Evolutionary conservation across 2,113 vertebrate species (phyloP).

Genomic region (Scortum barcoo): DNA sequence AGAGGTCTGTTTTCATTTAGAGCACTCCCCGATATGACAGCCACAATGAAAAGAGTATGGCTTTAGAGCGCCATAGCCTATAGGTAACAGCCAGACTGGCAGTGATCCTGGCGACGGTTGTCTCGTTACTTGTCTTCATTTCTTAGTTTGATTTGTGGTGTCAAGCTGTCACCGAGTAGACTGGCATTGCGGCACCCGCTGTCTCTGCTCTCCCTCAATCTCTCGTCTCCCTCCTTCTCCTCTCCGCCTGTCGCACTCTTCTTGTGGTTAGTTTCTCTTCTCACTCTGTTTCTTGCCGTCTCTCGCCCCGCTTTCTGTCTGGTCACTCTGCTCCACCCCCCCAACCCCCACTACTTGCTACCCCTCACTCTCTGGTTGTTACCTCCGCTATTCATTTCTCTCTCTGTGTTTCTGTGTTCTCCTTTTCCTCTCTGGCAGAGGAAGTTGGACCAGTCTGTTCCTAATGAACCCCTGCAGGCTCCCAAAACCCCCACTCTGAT

Average conservation of each 20-base stretch:
- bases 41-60: conserved; percentile 65
- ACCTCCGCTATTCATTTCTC: conserved; percentile 51
- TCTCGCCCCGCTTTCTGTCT: conserved; percentile 42
- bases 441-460: conserved; percentile 78
- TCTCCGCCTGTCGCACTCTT: conserved; percentile 34
- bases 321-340: conserved; percentile 46
- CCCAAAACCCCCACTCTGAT: conserved; percentile 78
- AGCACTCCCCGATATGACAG: conserved; percentile 65
- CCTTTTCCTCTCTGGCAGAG: conserved; percentile 71
- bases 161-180: conserved; percentile 74
- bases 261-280: conserved; percentile 57
- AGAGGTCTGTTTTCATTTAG: conserved; percentile 76
- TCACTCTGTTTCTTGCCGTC: conserved; percentile 52
- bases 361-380: conserved; percentile 50
- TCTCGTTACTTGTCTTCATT: conserved; percentile 79
- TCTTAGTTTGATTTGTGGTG: conserved; percentile 75
- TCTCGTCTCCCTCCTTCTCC: conserved; percentile 46
- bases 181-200: conserved; percentile 53
- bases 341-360: conserved; percentile 3
- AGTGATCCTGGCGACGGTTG: conserved; percentile 70
- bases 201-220: conserved; percentile 57
- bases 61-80: conserved; percentile 65
- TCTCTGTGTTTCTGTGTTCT: conserved; percentile 58
- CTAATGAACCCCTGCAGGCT: conserved; percentile 84
- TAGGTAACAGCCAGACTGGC: conserved; percentile 72